Percentiles rank a stretch among this genome's conserved stretches.
phyloP scores from a whole-genome alignment of 2,888 invertebrate species.

The Frankliniella intonsa region DNA sequence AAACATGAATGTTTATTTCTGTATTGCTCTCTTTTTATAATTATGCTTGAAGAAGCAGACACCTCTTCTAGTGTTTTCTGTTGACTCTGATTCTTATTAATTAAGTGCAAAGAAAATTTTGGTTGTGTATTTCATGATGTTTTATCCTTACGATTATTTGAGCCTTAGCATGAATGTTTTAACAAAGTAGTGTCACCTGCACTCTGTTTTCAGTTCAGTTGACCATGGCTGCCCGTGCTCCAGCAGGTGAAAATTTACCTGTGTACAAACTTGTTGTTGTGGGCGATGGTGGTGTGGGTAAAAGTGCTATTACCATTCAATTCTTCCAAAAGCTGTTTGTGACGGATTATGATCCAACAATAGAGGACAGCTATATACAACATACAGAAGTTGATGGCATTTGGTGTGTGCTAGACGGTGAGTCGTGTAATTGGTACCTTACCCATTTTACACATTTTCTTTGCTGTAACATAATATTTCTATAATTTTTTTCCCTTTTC shows the following conservation, averaged over 20 bases:
- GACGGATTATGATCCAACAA: conserved; percentile 92
- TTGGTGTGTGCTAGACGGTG: conserved; percentile 87
- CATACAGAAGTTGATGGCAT: conserved; percentile 90
- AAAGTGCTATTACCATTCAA: conserved; percentile 94
- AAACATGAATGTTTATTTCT: no score
- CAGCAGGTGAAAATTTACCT: conserved; percentile 35
- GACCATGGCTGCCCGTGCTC: background rate
- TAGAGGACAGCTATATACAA: conserved; percentile 92
- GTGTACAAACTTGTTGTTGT: conserved; percentile 86
- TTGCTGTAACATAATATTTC: background rate
- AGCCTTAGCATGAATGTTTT: no score
- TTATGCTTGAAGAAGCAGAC: no score
- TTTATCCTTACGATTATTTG: no score
- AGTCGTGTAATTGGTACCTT: conserved; percentile 38
- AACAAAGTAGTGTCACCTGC: no score
- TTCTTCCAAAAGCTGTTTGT: conserved; percentile 93
- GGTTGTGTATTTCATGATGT: no score
- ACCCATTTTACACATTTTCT: background rate
- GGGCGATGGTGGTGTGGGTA: conserved; percentile 92
- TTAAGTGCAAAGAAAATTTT: no score
- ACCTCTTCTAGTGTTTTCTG: no score
- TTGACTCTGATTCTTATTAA: no score
- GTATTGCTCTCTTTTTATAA: no score
- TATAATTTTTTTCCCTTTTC: background rate
- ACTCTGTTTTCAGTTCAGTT: no score